These are phyloP conservation scores for Enteromius paludinosus DNA, from an alignment of 2,797 vertebrate genomes.

Conservation along the genomic window DNA sequence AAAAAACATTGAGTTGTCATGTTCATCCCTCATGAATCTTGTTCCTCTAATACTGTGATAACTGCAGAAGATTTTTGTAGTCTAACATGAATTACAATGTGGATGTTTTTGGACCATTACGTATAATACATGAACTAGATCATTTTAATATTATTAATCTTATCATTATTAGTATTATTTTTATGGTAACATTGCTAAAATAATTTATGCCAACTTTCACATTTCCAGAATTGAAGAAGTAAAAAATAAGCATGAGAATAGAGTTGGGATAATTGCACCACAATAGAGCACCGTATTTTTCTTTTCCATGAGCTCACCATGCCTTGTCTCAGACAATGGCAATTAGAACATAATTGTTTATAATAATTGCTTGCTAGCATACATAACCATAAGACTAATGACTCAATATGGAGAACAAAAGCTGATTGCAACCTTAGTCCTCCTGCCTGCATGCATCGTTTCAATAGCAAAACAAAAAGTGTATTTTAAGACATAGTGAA, in stretches of 20 bases:
- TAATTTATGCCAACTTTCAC: not conserved
- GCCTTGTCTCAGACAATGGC: constrained; percentile 6
- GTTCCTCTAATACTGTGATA: not conserved
- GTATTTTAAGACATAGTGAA: not conserved
- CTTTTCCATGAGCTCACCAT: not conserved
- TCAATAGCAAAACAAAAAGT: not conserved
- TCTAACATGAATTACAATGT: not conserved
- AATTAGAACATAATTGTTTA: not conserved
- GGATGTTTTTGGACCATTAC: not conserved
- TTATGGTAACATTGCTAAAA: not conserved
- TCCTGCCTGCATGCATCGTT: not conserved
- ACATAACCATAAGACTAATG: not conserved
- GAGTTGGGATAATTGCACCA: not conserved
- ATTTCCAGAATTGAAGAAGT: not conserved
- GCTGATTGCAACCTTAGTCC: not conserved
- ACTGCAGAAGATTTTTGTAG: not conserved
- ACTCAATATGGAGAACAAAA: not conserved
- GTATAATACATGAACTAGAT: not conserved
- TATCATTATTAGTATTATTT: not conserved
- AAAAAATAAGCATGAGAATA: not conserved
- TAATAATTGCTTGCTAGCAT: constrained; percentile 16
- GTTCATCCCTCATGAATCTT: not conserved
- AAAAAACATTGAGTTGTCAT: constrained; percentile 10
- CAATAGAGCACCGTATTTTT: not conserved
- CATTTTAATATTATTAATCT: not conserved